These are phyloP conservation scores for Mylabris sibirica DNA, from an alignment of 2,888 invertebrate species.

Conservation along the genomic window DNA sequence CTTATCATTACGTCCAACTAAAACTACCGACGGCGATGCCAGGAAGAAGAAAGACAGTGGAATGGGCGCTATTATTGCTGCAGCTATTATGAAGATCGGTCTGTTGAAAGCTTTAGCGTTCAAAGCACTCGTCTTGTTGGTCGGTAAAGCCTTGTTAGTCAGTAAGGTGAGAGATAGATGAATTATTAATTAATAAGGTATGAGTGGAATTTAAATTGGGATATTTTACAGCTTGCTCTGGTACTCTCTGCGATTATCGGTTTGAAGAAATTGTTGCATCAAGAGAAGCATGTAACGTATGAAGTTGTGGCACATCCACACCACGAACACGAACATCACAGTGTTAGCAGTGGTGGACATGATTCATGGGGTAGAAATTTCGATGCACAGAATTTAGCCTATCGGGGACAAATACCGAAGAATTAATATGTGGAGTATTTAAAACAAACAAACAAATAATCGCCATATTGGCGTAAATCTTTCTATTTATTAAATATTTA, in stretches of 20 bases:
- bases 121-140: constrained; percentile 80
- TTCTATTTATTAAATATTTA: constrained; percentile 48
- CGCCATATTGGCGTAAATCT: constrained; percentile 57
- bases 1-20: constrained; percentile 66
- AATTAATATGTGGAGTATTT: constrained; percentile 38
- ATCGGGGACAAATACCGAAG: constrained; percentile 67
- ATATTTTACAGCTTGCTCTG: constrained; percentile 69
- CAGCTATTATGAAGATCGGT: constrained; percentile 82
- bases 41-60: constrained; percentile 62
- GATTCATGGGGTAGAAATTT: constrained; percentile 67
- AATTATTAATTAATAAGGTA: constrained; percentile 19
- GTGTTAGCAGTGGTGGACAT: constrained; percentile 54
- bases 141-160: constrained; percentile 84
- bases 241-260: constrained; percentile 82
- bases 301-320: constrained; percentile 79
- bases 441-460: constrained; percentile 12
- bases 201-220: neutral
- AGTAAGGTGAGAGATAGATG: constrained; percentile 77
- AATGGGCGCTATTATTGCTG: constrained; percentile 76
- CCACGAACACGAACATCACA: constrained; percentile 65
- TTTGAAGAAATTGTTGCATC: constrained; percentile 80
- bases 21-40: constrained; percentile 52
- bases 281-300: constrained; percentile 77
- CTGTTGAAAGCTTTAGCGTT: constrained; percentile 81
- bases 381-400: constrained; percentile 68